Percentiles rank a stretch among this genome's conserved stretches.
phyloP scores from a whole-genome alignment of 2,797 vertebrate genomes.

The Pseudocheirus occidentalis region DNA sequence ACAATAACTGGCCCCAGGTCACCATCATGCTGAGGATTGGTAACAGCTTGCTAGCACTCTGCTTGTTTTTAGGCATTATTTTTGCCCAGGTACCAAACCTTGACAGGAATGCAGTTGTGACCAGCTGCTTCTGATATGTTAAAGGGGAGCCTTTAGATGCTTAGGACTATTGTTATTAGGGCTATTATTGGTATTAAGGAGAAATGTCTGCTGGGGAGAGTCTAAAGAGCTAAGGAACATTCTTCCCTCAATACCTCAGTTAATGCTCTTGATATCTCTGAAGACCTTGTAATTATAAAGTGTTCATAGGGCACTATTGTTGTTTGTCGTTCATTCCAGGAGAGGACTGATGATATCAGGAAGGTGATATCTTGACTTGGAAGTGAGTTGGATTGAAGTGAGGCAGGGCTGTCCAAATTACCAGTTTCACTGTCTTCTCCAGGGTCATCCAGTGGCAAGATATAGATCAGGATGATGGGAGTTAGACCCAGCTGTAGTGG shows the following conservation, averaged over 20 bases:
- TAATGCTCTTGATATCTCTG: no score
- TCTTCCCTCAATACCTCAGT: background rate
- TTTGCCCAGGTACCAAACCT: background rate
- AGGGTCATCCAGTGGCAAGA: no score
- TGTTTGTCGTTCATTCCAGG: no score
- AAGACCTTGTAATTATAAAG: no score
- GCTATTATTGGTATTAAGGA: background rate
- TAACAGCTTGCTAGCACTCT: background rate
- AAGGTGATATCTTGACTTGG: no score
- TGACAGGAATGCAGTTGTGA: background rate
- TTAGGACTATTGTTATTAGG: background rate
- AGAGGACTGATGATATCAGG: no score
- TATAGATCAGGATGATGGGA: no score
- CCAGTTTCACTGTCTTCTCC: no score
- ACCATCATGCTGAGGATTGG: no score
- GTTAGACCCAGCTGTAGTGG: no score
- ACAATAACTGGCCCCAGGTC: background rate
- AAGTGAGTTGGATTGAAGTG: no score
- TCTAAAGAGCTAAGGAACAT: background rate
- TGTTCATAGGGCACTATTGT: background rate
- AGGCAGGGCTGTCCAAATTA: no score
- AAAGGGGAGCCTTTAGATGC: background rate
- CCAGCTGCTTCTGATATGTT: background rate
- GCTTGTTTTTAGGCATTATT: background rate
- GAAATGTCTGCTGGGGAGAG: background rate